These are phyloP conservation scores for Sinodicranocentrus sp. DNA, from an alignment of 2,888 invertebrate species.

Conservation along the genomic window DNA sequence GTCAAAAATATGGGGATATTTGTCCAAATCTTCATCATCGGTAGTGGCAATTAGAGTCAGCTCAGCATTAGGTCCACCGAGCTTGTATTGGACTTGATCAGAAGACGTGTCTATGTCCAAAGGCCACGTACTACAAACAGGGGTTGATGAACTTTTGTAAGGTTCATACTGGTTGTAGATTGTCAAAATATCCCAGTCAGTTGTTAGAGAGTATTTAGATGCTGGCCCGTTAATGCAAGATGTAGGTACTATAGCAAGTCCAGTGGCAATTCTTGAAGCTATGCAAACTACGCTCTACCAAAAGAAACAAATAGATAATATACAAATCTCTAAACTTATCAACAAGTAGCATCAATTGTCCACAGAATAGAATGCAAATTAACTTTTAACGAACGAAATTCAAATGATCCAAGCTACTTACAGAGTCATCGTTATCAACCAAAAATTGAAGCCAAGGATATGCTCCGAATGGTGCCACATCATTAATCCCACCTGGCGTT, in stretches of 20 bases:
- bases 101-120: conserved; percentile 43
- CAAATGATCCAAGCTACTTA: conserved; percentile 3
- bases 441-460: conserved; percentile 69
- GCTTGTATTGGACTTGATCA: background rate
- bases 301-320: background rate
- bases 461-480: conserved; percentile 62
- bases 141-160: conserved; percentile 68
- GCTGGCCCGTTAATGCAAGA: conserved; percentile 65
- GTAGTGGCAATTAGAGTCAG: conserved; percentile 11
- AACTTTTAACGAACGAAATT: background rate
- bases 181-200: conserved; percentile 72
- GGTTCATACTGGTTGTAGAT: conserved; percentile 72
- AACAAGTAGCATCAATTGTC: too few relatives aligned
- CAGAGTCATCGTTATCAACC: conserved; percentile 65
- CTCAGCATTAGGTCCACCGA: conserved; percentile 10
- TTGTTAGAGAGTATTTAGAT: conserved; percentile 57
- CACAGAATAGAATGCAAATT: too few relatives aligned
- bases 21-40: conserved; percentile 20
- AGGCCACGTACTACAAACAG: conserved; percentile 67
- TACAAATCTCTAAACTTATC: too few relatives aligned
- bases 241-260: conserved; percentile 51
- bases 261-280: conserved; percentile 57
- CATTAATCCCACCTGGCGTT: conserved; percentile 39
- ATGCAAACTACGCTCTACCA: conserved; percentile 66
- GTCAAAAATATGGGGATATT: conserved; percentile 62